Conservation (phyloP, 2,888 invertebrate species). For the Drosophila ezoana region DNA sequence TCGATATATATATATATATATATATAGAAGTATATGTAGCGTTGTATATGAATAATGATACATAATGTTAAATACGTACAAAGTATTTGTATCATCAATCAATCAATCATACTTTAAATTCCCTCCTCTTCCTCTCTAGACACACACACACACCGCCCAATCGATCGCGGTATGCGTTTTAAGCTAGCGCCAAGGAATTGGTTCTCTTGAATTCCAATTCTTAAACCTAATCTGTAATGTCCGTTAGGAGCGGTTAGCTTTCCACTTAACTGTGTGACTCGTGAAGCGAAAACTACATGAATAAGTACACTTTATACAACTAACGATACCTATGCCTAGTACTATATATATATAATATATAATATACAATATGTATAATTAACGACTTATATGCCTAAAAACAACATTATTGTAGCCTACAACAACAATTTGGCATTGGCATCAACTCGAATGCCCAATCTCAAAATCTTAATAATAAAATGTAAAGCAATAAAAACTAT, state of each 20-base stretch:
- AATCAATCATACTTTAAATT: conserved; percentile 13
- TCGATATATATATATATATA: conserved; percentile 10
- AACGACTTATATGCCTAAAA: conserved; percentile 32
- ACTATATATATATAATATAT: conserved; percentile 18
- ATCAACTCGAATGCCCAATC: conserved; percentile 36
- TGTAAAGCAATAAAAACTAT: conserved; percentile 4
- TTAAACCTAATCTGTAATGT: conserved; percentile 1
- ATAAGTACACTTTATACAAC: conserved; percentile 46
- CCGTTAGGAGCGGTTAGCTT: conserved; percentile 9
- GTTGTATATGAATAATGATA: background rate
- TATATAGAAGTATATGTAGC: background rate
- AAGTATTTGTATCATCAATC: conserved; percentile 23
- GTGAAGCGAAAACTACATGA: conserved; percentile 30
- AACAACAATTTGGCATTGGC: conserved; percentile 42
- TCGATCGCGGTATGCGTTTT: background rate
- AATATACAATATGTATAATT: conserved; percentile 19
- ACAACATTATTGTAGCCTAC: conserved; percentile 37
- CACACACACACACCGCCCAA: background rate
- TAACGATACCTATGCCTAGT: conserved; percentile 39
- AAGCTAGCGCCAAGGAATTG: conserved; percentile 3
- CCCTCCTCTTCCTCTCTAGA: conserved; percentile 17
- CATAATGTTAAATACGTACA: conserved; percentile 16
- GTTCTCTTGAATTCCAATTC: conserved; percentile 3
- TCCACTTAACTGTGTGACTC: conserved; percentile 21
- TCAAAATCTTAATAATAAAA: conserved; percentile 41